phyloP scores from a whole-genome alignment of 2,888 invertebrate species.

The Aleiodes alternator region DNA sequence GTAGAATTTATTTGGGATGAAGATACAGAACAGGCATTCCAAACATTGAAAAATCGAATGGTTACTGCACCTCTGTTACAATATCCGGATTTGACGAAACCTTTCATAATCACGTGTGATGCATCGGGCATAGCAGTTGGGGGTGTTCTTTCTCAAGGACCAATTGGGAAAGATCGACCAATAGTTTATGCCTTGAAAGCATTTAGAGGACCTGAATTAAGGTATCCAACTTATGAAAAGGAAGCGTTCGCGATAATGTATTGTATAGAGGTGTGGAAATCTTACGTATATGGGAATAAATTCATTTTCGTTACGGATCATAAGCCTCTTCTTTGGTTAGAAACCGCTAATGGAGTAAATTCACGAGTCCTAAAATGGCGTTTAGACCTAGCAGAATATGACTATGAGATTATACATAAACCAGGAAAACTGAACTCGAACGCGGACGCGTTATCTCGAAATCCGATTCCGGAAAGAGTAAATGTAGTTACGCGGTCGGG shows the following conservation, averaged over 20 bases:
- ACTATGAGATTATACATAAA: constrained; percentile 33
- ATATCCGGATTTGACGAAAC: constrained; percentile 28
- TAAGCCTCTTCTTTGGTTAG: constrained; percentile 6
- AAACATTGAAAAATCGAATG: constrained; percentile 48
- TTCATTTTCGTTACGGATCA: constrained; percentile 36
- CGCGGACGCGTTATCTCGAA: constrained; percentile 39
- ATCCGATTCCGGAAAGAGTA: constrained; percentile 12
- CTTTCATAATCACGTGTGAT: constrained; percentile 48
- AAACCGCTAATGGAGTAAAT: background rate
- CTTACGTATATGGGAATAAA: constrained; percentile 38
- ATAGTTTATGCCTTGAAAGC: constrained; percentile 17
- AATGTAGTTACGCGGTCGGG: constrained; percentile 23
- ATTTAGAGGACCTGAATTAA: constrained; percentile 3
- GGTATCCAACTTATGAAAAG: constrained; percentile 38
- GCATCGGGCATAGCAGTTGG: constrained; percentile 52
- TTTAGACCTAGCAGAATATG: constrained; percentile 23
- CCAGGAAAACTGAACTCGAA: constrained; percentile 27
- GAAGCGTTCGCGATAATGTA: constrained; percentile 35
- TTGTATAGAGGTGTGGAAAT: constrained; percentile 31
- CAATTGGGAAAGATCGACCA: constrained; percentile 45
- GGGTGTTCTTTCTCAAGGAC: constrained; percentile 61
- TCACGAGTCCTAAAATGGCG: constrained; percentile 4
- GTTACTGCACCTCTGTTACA: constrained; percentile 36
- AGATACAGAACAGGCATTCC: constrained; percentile 42
- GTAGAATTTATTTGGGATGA: constrained; percentile 42